Conservation (phyloP, 2,797 vertebrate genomes). For the Platalea minor region DNA sequence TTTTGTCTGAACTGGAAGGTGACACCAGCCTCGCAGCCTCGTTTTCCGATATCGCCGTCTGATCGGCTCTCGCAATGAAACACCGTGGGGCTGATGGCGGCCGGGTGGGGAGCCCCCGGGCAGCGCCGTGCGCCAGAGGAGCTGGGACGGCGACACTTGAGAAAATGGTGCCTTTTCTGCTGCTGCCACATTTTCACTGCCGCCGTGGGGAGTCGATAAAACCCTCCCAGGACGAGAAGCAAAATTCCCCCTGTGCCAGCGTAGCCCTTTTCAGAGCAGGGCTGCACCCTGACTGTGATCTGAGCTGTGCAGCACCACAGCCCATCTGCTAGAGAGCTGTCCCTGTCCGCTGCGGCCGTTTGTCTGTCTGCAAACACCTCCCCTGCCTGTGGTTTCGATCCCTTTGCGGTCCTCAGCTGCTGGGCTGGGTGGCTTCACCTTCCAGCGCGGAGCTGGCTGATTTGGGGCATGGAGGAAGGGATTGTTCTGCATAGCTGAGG, state of each 20-base stretch:
- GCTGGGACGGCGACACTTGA: fast-evolving
- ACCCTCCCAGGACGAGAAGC: background rate
- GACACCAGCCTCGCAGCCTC: background rate
- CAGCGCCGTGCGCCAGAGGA: fast-evolving
- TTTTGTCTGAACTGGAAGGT: background rate
- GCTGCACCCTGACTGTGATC: background rate
- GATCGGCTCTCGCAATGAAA: background rate
- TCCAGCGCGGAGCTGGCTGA: fast-evolving
- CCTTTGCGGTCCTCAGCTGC: background rate
- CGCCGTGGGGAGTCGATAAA: fast-evolving
- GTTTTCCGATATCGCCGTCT: fast-evolving
- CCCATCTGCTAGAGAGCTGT: background rate
- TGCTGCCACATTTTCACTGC: background rate
- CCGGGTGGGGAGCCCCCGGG: background rate
- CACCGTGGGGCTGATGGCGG: background rate
- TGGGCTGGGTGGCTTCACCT: background rate
- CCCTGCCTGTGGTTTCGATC: background rate
- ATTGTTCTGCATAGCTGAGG: fast-evolving
- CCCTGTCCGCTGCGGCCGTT: background rate
- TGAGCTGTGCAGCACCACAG: background rate
- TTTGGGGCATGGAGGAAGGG: background rate
- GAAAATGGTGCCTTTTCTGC: background rate
- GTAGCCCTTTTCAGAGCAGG: background rate
- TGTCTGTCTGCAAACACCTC: background rate
- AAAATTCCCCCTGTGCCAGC: background rate